Evolutionary conservation across 2,113 vertebrate genomes (phyloP).

Genomic region (Phrynosoma blainvillii): DNA sequence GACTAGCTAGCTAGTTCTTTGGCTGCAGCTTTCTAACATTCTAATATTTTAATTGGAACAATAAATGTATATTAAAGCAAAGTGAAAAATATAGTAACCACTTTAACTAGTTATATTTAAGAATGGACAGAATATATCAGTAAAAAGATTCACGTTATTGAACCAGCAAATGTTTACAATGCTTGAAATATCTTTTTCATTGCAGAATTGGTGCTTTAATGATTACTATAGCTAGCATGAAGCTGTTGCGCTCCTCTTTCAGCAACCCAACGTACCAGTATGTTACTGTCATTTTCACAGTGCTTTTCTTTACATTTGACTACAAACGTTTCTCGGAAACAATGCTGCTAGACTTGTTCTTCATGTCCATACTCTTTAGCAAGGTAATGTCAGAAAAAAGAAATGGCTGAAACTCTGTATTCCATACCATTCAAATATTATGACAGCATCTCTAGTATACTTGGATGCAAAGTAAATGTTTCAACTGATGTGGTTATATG

Average conservation of each 20-base stretch:
- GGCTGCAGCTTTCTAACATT: neutral
- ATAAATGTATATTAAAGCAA: neutral
- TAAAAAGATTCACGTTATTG: neutral
- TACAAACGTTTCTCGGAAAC: conserved; percentile 94
- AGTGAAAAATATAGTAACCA: neutral
- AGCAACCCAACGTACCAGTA: conserved; percentile 97
- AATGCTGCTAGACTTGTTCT: conserved; percentile 95
- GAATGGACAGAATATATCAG: neutral
- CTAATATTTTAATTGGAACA: neutral
- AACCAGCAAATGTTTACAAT: conserved; percentile 9
- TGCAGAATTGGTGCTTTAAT: conserved; percentile 91
- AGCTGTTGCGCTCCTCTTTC: conserved; percentile 94
- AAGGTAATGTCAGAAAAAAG: conserved; percentile 80
- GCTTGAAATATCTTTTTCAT: conserved; percentile 31
- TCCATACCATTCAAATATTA: conserved; percentile 15
- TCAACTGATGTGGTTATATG: neutral
- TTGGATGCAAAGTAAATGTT: conserved; percentile 2
- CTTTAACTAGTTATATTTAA: neutral
- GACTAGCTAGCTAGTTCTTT: neutral
- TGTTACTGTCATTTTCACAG: conserved; percentile 94
- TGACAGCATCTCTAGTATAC: neutral
- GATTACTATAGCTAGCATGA: conserved; percentile 95
- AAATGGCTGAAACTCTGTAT: neutral
- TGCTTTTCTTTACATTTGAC: conserved; percentile 98
- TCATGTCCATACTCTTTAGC: conserved; percentile 98